These are phyloP conservation scores for Gonatopus flavifemur DNA, from an alignment of 1,140 invertebrate species.

Conservation along the genomic window DNA sequence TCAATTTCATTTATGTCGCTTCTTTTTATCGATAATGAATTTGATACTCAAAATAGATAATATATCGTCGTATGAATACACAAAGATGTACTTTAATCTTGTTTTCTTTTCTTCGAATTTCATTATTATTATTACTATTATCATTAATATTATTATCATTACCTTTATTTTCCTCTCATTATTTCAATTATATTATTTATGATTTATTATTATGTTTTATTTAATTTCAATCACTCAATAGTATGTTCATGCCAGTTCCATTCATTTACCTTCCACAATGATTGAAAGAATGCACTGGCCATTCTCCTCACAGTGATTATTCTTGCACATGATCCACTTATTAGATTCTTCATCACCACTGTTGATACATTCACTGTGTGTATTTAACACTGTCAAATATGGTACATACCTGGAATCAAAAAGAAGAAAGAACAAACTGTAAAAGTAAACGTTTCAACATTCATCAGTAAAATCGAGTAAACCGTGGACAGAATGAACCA, in stretches of 20 bases:
- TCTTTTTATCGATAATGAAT: slow-evolving; percentile 28
- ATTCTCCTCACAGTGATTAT: slow-evolving; percentile 42
- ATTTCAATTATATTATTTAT: slow-evolving; percentile 7
- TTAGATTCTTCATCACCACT: slow-evolving; percentile 45
- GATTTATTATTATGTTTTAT: too few relatives aligned
- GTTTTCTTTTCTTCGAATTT: too few relatives aligned
- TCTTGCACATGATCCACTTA: too few relatives aligned
- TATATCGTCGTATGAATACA: slow-evolving; percentile 52
- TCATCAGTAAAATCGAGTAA: too few relatives aligned
- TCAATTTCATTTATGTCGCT: too few relatives aligned
- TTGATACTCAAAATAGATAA: slow-evolving; percentile 50
- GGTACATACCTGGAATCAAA: slow-evolving; percentile 55
- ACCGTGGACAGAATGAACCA: too few relatives aligned
- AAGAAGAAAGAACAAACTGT: too few relatives aligned
- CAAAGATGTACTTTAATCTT: slow-evolving; percentile 40
- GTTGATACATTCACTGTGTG: slow-evolving; percentile 51
- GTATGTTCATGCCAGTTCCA: slow-evolving; percentile 44
- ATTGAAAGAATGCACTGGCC: too few relatives aligned
- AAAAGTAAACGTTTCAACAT: too few relatives aligned
- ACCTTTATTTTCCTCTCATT: slow-evolving; percentile 6
- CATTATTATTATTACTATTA: too few relatives aligned
- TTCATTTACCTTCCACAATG: slow-evolving; percentile 39
- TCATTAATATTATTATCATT: slow-evolving; percentile 14
- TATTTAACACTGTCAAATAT: slow-evolving; percentile 52
- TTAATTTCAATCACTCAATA: slow-evolving; percentile 33